These are phyloP conservation scores for Anoplophora glabripennis DNA, from an alignment of 1,140 invertebrate genomes.

Conservation along the genomic window DNA sequence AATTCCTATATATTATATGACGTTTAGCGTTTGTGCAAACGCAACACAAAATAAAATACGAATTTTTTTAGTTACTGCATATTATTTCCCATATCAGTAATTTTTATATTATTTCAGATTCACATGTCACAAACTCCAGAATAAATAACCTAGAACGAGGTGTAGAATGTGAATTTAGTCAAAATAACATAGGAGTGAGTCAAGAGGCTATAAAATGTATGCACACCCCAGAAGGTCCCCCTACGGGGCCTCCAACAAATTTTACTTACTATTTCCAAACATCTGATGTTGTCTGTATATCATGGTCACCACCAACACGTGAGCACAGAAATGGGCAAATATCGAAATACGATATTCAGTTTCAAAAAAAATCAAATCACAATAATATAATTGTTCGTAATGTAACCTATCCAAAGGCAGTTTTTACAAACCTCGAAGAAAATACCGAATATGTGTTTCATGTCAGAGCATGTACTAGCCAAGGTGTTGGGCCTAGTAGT, in stretches of 20 bases:
- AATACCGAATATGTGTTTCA: constrained; percentile 94
- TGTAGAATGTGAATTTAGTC: constrained; percentile 90
- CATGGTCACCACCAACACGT: constrained; percentile 85
- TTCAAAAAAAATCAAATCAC: constrained; percentile 86
- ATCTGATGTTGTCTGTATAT: constrained; percentile 85
- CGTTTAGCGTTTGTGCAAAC: no score
- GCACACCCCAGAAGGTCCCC: constrained; percentile 87
- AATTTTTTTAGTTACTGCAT: no score
- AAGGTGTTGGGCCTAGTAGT: constrained; percentile 87
- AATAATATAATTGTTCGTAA: constrained; percentile 76
- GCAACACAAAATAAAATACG: no score
- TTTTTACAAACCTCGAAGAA: constrained; percentile 91
- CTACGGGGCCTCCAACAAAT: constrained; percentile 79
- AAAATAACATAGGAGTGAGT: constrained; percentile 88
- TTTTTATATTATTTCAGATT: constrained; percentile 44
- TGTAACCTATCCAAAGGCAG: constrained; percentile 76
- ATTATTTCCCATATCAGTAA: no score
- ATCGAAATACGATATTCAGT: constrained; percentile 87
- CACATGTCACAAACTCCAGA: constrained; percentile 58
- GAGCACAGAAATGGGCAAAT: constrained; percentile 93
- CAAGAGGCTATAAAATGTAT: constrained; percentile 88
- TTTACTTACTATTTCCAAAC: constrained; percentile 85
- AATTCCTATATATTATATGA: no score
- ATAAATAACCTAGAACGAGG: constrained; percentile 79
- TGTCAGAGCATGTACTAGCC: constrained; percentile 85